Evolutionary conservation across 2,888 invertebrate species (phyloP), one percentile per base, ranked within the genome.

Genomic region (Blastobasis adustella): DNA sequence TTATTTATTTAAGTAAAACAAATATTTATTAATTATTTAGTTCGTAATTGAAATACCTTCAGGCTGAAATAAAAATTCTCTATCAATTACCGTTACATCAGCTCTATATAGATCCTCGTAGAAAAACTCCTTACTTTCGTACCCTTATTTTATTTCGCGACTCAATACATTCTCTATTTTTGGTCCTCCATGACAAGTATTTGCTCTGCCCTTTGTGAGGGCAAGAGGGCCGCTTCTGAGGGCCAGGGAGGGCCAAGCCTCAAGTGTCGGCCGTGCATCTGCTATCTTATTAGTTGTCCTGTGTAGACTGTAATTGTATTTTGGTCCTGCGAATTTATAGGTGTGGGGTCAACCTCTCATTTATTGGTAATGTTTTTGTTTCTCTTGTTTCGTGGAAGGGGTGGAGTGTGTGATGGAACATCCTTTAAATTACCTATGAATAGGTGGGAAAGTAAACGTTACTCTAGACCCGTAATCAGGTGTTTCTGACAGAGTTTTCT

Each of bases 121-220:
- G 58, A 68, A 73, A 68, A 66, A 68, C 68, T 72, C 73, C 71
- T 72, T 72, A 70, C 72, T 69, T 75, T 74, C 45, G 69, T 60
- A 68, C 79, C 86, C 83, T 80, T 80, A 84, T 85, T 86, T 84
- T 85, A 82, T 84, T 84, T 81, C 77, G 81, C 81, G 84, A 86
- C 86, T 87, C 86, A 86, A 87, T 88, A 84, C 86, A 71, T 79
- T 83, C 84, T 79, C 80, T 81, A 85, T 84, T 83, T 23, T 80
- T 71, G 75, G 79, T 77, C 76, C 66, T 73, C 65, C 63, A 66
- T 61, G 63, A 71, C 72, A 69, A 84, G 84, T 84, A 83, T 83
- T 84, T 83, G 83, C 79, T 79, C 79, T 82, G 74, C 76, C 82
- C 80, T 82, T 76, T 78, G 76, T 75, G 70, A 82, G 86, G 83